These are phyloP conservation scores for Chaetorhynchus papuensis DNA, from an alignment of 2,113 vertebrate species.

Conservation along the genomic window DNA sequence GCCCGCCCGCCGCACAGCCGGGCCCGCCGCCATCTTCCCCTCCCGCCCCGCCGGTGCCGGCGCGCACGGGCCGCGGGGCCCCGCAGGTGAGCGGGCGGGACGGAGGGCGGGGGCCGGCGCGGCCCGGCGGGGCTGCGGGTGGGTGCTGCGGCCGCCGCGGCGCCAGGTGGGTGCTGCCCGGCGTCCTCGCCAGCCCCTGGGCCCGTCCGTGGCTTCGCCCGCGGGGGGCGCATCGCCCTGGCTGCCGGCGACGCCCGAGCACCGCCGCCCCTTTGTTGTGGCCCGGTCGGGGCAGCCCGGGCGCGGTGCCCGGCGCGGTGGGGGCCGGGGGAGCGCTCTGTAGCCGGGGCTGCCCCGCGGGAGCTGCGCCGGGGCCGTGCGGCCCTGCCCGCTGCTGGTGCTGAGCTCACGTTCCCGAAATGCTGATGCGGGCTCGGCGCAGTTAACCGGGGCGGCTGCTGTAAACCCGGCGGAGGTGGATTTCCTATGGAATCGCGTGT, in stretches of 20 bases:
- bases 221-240: not conserved
- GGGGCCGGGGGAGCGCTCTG: not conserved
- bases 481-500: not conserved
- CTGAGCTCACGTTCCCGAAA: not conserved
- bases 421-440: not conserved
- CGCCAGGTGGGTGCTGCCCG: not conserved
- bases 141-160: too few relatives aligned
- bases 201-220: not conserved
- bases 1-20: too few relatives aligned
- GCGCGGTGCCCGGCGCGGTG: not conserved
- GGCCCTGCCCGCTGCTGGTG: not conserved
- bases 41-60: too few relatives aligned
- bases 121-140: too few relatives aligned
- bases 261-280: not conserved
- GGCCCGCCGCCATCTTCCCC: too few relatives aligned
- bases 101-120: too few relatives aligned
- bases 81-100: too few relatives aligned
- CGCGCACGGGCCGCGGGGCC: too few relatives aligned
- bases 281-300: not conserved
- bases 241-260: not conserved
- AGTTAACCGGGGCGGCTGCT: not conserved
- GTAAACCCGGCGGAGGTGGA: not conserved
- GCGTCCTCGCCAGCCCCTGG: too few relatives aligned
- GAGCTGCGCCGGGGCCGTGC: not conserved
- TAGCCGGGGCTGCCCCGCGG: not conserved